phyloP scores from a whole-genome alignment of 2,888 invertebrate genomes.

The Dendrolimus pini region DNA sequence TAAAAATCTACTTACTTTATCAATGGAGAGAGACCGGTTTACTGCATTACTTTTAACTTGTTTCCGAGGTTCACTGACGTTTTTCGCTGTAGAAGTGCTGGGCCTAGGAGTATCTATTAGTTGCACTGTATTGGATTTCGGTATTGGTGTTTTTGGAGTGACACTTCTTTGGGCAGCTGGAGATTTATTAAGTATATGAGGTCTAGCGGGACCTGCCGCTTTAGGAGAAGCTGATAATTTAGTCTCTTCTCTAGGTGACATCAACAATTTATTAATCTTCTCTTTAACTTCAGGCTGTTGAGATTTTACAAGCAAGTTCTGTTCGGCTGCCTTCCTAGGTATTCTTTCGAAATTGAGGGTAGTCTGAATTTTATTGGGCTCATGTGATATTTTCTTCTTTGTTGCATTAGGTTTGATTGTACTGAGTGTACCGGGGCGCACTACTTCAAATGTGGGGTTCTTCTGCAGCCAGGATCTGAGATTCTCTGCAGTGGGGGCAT shows the following conservation, averaged over 20 bases:
- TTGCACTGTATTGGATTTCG: constrained; percentile 28
- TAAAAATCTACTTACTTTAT: constrained; percentile 41
- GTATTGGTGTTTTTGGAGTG: constrained; percentile 14
- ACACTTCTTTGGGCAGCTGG: neutral
- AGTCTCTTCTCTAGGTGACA: constrained; percentile 35
- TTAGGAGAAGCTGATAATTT: constrained; percentile 27
- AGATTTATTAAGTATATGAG: constrained; percentile 14
- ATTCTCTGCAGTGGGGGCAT: constrained; percentile 88
- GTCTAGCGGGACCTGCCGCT: constrained; percentile 22
- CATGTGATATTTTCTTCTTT: constrained; percentile 42
- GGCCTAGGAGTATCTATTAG: constrained; percentile 46
- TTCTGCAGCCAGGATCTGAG: constrained; percentile 89
- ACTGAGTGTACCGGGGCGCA: constrained; percentile 78
- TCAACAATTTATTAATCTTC: constrained; percentile 25
- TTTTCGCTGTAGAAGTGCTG: constrained; percentile 40
- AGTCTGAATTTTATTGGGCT: constrained; percentile 58
- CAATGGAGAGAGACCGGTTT: constrained; percentile 41
- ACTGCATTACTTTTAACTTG: constrained; percentile 28
- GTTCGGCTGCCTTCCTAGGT: constrained; percentile 43
- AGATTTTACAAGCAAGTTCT: constrained; percentile 23
- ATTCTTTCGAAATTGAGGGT: constrained; percentile 66
- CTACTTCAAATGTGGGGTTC: constrained; percentile 92
- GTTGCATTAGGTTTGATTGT: constrained; percentile 53
- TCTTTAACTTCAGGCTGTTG: constrained; percentile 34
- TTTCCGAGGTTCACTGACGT: constrained; percentile 41